Evolutionary conservation across 2,113 vertebrate species (phyloP), one percentile per base, ranked within the genome.

Genomic region (Mesoclemmys tuberculata): DNA sequence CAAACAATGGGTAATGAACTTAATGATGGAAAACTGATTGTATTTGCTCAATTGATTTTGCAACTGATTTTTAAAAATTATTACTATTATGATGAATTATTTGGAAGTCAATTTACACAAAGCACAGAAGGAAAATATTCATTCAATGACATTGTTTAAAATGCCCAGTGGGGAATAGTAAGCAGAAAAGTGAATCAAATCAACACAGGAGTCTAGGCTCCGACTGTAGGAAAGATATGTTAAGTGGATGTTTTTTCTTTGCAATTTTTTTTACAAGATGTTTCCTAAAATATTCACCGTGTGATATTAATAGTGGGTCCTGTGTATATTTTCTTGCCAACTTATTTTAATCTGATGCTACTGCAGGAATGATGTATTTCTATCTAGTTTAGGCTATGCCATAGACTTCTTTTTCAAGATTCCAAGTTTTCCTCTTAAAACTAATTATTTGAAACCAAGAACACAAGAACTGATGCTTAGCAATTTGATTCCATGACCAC

Each of bases 181-280:
- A 97, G 96, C 96, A 97, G 92, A 95, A 97, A 94, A 96, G 87
- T 38, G 64, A 92, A 61, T 52, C 48, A 92, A 82, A 83, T 78
- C 71, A 83, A 75, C 56, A 94, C 74, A 48, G 87, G 52, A 96
- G 5, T 14, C 18, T 38, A 83, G 75, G 18, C 46, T 90, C 55
- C 46, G 85, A 74, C 80, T 82, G 44, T 71, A 96, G 84, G 92
- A 87, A 92, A 96, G 68, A 94, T 96, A 94, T 55, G 16, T 41
- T 82, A 88, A 95, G 44, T 58, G 79, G 6, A 11, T 52, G 84
- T 92, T 95, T 97, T 94, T 94, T 38, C 89, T 92, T 14, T 10
- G 5, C 80, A 61, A 5, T 91, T 71, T 92, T 84, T 86, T 92
- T 10, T 58, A 41, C 74, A 83, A 87, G 51, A 29, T 55, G 10